Evolutionary conservation across 2,113 vertebrate genomes (phyloP).

Genomic region (Apteryx owenii): DNA sequence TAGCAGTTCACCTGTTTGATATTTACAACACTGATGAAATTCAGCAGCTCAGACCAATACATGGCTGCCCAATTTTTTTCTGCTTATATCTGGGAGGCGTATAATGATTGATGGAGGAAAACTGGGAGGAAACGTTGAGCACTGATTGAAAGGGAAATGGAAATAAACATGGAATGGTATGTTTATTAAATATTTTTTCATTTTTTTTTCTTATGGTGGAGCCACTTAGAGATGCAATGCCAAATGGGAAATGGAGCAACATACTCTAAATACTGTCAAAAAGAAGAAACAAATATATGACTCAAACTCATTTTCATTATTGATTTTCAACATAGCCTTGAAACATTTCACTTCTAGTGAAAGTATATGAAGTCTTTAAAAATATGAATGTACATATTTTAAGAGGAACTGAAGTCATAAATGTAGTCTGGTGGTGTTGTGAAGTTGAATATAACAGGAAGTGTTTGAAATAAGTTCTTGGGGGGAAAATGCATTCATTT

Average conservation of each 20-base stretch:
- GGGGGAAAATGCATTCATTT: background rate
- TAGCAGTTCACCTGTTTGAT: constrained; percentile 52
- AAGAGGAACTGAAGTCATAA: background rate
- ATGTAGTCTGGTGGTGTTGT: background rate
- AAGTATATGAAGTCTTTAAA: constrained; percentile 28
- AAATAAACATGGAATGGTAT: background rate
- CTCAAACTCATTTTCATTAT: background rate
- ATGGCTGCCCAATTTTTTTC: background rate
- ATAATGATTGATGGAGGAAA: background rate
- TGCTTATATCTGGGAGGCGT: background rate
- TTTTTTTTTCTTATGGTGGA: background rate
- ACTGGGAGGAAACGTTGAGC: background rate
- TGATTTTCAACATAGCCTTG: background rate
- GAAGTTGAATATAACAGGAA: background rate
- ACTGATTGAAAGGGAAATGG: background rate
- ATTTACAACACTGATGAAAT: background rate
- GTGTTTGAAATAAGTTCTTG: background rate
- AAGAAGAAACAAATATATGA: constrained; percentile 9
- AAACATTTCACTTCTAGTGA: constrained; percentile 53
- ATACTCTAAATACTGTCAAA: constrained; percentile 4
- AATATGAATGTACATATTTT: background rate
- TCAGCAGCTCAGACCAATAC: background rate
- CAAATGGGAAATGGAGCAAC: constrained; percentile 55
- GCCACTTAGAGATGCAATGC: constrained; percentile 30
- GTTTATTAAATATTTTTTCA: background rate